phyloP scores from a whole-genome alignment of 2,113 vertebrate species.

The Antechinus flavipes region DNA sequence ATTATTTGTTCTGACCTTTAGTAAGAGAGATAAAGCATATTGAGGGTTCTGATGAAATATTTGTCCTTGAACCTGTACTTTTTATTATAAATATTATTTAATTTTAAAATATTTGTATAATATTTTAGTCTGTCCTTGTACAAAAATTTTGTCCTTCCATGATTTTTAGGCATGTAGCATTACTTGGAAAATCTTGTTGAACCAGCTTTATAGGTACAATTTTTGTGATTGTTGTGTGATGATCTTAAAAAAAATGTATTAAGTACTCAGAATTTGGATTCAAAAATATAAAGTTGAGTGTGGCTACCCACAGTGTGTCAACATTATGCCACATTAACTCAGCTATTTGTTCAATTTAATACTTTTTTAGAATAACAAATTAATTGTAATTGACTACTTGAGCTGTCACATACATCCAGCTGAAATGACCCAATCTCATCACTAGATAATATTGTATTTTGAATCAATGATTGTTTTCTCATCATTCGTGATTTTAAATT shows the following conservation, averaged over 20 bases:
- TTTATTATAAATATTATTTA: background rate
- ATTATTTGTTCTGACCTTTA: background rate
- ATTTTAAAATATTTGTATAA: background rate
- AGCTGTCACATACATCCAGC: background rate
- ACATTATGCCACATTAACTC: background rate
- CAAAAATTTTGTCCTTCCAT: background rate
- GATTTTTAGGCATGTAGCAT: background rate
- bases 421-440: background rate
- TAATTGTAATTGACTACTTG: background rate
- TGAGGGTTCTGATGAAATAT: background rate
- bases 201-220: background rate
- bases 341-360: background rate
- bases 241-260: constrained; percentile 3
- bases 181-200: background rate
- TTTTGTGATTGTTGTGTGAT: background rate
- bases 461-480: background rate
- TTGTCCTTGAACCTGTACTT: background rate
- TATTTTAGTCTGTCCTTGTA: background rate
- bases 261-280: background rate
- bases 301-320: background rate
- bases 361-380: background rate
- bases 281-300: background rate
- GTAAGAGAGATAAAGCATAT: background rate
- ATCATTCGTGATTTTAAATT: background rate
- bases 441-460: background rate